Conservation (phyloP, 35 echinoderm and acorn worm genomes). For the Anneissia japonica region DNA sequence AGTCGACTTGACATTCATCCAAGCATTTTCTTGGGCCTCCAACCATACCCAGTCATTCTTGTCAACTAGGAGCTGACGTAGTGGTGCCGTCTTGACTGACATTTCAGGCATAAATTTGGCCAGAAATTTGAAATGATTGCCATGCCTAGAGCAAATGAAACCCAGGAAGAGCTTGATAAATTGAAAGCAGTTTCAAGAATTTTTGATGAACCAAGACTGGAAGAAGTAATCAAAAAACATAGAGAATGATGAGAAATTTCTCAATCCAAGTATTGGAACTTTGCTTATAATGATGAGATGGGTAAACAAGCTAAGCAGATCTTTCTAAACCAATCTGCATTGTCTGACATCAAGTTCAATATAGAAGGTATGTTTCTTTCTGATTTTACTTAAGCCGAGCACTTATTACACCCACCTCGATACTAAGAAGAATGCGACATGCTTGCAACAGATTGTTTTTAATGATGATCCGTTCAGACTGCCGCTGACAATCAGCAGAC, state of each 20-base stretch:
- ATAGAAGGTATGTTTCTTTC: constrained; percentile 42
- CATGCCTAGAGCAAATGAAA: constrained; percentile 35
- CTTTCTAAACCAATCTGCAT: constrained; percentile 45
- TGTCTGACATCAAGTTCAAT: constrained; percentile 70
- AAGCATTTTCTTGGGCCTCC: not conserved
- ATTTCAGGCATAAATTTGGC: constrained; percentile 34
- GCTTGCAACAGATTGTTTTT: too few relatives aligned
- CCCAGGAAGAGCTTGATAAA: constrained; percentile 20
- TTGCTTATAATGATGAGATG: constrained; percentile 64
- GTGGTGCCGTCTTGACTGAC: constrained; percentile 9
- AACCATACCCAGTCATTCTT: constrained; percentile 1
- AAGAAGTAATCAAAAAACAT: constrained; percentile 53
- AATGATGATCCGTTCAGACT: too few relatives aligned
- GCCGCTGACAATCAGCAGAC: too few relatives aligned
- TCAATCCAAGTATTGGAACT: constrained; percentile 80
- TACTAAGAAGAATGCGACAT: too few relatives aligned
- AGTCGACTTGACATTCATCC: not conserved
- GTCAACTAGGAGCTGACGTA: not conserved
- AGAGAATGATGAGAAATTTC: constrained; percentile 61
- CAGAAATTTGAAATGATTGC: constrained; percentile 21
- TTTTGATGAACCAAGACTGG: constrained; percentile 39
- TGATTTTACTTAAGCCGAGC: too few relatives aligned
- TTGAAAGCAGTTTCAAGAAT: constrained; percentile 27
- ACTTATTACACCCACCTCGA: too few relatives aligned
- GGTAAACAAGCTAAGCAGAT: constrained; percentile 49